A percentile compares a stretch with the other conserved stretches of the same genome.
Evolutionary conservation across 2,888 invertebrate species (phyloP).

Genomic region (Furcula furcula): DNA sequence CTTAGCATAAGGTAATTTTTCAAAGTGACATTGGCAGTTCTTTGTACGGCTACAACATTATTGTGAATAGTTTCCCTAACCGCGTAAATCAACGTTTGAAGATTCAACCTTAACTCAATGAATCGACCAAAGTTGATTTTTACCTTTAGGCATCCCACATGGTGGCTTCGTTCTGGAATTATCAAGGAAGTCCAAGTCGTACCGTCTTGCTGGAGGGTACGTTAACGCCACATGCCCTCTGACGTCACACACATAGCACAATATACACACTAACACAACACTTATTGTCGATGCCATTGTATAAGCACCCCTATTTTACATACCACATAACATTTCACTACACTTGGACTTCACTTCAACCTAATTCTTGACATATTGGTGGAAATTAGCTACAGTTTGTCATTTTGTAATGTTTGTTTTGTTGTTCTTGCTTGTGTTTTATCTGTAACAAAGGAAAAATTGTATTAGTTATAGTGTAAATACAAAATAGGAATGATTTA

Average conservation of each 20-base stretch:
- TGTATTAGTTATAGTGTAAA: no score
- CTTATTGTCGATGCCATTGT: constrained; percentile 49
- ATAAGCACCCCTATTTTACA: constrained; percentile 11
- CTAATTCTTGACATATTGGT: constrained; percentile 26
- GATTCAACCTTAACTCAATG: no score
- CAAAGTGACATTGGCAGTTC: no score
- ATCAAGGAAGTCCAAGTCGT: constrained; percentile 95
- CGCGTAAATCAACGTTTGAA: no score
- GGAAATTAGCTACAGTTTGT: not conserved
- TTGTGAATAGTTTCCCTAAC: no score
- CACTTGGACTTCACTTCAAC: constrained; percentile 21
- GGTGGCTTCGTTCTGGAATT: constrained; percentile 94
- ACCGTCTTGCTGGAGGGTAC: constrained; percentile 93
- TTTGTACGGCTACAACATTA: no score
- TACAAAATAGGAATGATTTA: no score
- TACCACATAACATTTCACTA: constrained; percentile 27
- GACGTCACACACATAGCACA: constrained; percentile 42
- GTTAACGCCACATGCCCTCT: constrained; percentile 91
- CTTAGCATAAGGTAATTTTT: no score
- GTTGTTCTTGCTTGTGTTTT: not conserved
- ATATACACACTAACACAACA: constrained; percentile 47
- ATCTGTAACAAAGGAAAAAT: constrained; percentile 27
- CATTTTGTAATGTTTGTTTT: not conserved
- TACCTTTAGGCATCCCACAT: constrained; percentile 98
- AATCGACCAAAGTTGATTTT: no score